A percentile compares a stretch with the other conserved stretches of the same genome.
phyloP scores from a whole-genome alignment of 2,888 invertebrate species.

The Drosophila antonietae region DNA sequence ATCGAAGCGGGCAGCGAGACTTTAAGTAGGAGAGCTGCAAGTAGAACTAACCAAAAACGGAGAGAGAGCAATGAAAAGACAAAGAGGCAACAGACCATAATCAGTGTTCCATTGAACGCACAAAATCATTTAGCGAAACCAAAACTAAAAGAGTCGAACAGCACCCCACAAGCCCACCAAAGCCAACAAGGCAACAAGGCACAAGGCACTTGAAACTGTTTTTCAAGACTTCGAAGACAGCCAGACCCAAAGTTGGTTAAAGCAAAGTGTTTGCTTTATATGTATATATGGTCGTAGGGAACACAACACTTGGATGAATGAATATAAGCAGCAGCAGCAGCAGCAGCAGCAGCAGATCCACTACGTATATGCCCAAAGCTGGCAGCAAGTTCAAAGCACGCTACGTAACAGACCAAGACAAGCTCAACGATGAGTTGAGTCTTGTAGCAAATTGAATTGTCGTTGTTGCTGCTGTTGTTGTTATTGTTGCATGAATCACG shows the following conservation, averaged over 20 bases:
- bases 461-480: conserved; percentile 57
- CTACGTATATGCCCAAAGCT: conserved; percentile 58
- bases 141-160: conserved; percentile 64
- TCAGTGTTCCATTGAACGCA: conserved; percentile 85
- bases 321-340: conserved; percentile 56
- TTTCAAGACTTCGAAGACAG: conserved; percentile 48
- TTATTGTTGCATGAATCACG: conserved; percentile 76
- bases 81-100: conserved; percentile 73
- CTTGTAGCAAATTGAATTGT: conserved; percentile 81
- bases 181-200: conserved; percentile 11
- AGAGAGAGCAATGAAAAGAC: conserved; percentile 48
- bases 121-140: conserved; percentile 85
- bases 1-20: conserved; percentile 6
- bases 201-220: conserved; percentile 75
- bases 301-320: conserved; percentile 68
- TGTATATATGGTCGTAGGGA: conserved; percentile 39
- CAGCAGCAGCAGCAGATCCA: conserved; percentile 31
- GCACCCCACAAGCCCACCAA: conserved; percentile 54
- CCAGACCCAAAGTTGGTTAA: conserved; percentile 62
- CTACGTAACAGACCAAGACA: conserved; percentile 74
- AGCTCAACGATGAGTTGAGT: conserved; percentile 63
- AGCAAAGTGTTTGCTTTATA: conserved; percentile 68
- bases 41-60: conserved; percentile 56
- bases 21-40: conserved; percentile 19
- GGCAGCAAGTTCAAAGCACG: conserved; percentile 73